phyloP scores from a whole-genome alignment of 2,797 vertebrate genomes.

The Leptoclinus maculatus region DNA sequence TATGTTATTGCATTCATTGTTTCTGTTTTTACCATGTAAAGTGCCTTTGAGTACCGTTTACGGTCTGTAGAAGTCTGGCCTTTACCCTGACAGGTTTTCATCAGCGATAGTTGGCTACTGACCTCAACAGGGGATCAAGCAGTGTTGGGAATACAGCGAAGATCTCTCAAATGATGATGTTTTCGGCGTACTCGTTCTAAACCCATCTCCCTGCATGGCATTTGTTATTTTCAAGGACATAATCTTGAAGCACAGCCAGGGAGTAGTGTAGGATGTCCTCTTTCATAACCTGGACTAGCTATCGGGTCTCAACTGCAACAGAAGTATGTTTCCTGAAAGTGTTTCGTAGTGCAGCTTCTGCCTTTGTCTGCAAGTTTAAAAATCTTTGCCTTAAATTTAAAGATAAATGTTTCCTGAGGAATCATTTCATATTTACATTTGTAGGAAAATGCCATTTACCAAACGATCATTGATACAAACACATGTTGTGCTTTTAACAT shows the following conservation, averaged over 20 bases:
- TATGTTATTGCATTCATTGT: too few species aligned
- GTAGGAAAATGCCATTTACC: not conserved
- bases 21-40: too few species aligned
- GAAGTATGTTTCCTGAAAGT: not conserved
- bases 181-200: not conserved
- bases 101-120: constrained; percentile 18
- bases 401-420: not conserved
- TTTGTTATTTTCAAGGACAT: constrained; percentile 1
- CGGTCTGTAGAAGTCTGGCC: not conserved
- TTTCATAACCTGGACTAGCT: not conserved
- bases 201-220: not conserved
- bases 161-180: constrained; percentile 26
- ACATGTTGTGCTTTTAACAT: not conserved
- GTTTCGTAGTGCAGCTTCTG: not conserved
- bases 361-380: not conserved
- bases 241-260: not conserved
- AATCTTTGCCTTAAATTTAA: not conserved
- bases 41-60: too few species aligned
- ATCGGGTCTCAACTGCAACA: not conserved
- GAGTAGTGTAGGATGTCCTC: not conserved
- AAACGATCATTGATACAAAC: not conserved
- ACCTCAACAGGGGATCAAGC: constrained; percentile 16
- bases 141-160: not conserved
- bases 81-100: constrained; percentile 33
- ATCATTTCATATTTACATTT: not conserved